Evolutionary conservation across 2,888 invertebrate species (phyloP).

Genomic region (Thecocarcelia acutangulata): DNA sequence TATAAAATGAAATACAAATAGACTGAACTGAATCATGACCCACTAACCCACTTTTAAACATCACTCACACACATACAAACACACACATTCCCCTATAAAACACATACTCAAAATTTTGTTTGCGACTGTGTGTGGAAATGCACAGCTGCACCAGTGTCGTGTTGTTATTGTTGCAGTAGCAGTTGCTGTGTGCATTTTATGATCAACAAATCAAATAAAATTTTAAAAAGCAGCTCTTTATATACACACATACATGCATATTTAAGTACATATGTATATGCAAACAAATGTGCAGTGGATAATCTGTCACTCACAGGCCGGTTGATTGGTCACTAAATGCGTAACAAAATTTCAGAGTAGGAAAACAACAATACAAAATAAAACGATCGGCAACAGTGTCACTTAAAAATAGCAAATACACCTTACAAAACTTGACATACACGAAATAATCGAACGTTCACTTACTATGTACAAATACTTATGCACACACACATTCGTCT

Average conservation of each 20-base stretch:
- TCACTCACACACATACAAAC: constrained; percentile 14
- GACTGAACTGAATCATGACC: constrained; percentile 79
- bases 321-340: constrained; percentile 24
- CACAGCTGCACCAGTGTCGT: constrained; percentile 45
- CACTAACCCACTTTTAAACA: constrained; percentile 76
- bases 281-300: background rate
- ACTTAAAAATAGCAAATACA: constrained; percentile 31
- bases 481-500: background rate
- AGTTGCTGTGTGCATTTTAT: constrained; percentile 18
- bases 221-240: constrained; percentile 19
- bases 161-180: constrained; percentile 11
- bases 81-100: constrained; percentile 8
- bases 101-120: background rate
- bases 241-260: background rate
- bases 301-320: constrained; percentile 9
- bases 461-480: background rate
- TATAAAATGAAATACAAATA: constrained; percentile 44
- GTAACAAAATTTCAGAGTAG: constrained; percentile 48
- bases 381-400: constrained; percentile 15
- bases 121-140: constrained; percentile 20
- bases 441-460: constrained; percentile 2
- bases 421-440: constrained; percentile 37
- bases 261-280: too few species aligned
- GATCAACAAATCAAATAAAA: constrained; percentile 42
- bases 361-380: constrained; percentile 39